These are phyloP conservation scores for Pterocles orientalis DNA, from an alignment of 2,113 vertebrate species.

Conservation along the genomic window DNA sequence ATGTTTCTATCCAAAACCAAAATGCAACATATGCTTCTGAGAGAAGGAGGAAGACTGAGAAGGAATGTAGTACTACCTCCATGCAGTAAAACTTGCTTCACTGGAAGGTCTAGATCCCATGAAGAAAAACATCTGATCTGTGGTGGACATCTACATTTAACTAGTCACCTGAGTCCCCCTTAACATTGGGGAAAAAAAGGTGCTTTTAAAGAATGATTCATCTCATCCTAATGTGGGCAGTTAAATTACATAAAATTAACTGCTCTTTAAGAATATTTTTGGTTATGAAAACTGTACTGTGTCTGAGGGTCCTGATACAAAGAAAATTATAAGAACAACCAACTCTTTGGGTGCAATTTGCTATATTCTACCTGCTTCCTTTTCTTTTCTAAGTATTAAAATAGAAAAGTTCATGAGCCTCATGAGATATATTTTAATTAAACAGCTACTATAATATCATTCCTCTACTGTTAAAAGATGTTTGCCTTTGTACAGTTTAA, in stretches of 20 bases:
- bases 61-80: background rate
- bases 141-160: background rate
- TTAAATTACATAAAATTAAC: background rate
- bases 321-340: background rate
- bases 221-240: background rate
- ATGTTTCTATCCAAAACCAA: background rate
- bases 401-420: background rate
- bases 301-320: background rate
- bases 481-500: background rate
- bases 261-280: background rate
- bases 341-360: rapidly evolving
- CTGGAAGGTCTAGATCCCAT: background rate
- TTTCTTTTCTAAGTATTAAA: background rate
- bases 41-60: background rate
- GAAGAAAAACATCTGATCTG: background rate
- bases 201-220: background rate
- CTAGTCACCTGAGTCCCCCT: background rate
- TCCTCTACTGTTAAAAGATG: background rate
- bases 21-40: background rate
- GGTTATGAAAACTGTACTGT: background rate
- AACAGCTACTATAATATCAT: background rate
- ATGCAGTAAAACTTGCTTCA: background rate
- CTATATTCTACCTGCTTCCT: background rate
- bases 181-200: background rate
- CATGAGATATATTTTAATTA: background rate